These are phyloP conservation scores for Phorcus lineatus DNA, from an alignment of 2,888 invertebrate genomes.

Conservation along the genomic window DNA sequence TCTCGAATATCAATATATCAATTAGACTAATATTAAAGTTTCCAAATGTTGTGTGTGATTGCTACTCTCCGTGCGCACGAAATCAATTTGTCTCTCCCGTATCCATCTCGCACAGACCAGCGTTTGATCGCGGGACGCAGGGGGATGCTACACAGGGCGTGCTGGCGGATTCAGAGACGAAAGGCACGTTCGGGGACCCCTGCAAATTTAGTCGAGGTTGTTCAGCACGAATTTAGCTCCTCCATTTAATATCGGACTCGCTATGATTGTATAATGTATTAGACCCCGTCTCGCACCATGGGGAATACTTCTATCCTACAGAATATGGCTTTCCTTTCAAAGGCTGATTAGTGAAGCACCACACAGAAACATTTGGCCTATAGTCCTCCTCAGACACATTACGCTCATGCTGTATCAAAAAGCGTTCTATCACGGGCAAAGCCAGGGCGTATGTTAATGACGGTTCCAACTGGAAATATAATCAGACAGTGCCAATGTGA, in stretches of 20 bases:
- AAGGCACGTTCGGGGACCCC: conserved; percentile 21
- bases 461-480: conserved; percentile 20
- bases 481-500: neutral
- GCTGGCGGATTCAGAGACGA: neutral
- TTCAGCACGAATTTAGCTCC: conserved; percentile 26
- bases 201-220: conserved; percentile 13
- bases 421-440: neutral
- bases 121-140: conserved; percentile 21
- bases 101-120: conserved; percentile 1
- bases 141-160: neutral
- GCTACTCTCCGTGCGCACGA: conserved; percentile 26
- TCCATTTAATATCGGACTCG: conserved; percentile 18
- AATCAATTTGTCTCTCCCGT: conserved; percentile 26
- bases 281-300: neutral
- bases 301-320: neutral
- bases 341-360: conserved; percentile 5
- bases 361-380: neutral
- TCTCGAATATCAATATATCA: conserved; percentile 29
- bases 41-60: conserved; percentile 30
- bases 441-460: conserved; percentile 1
- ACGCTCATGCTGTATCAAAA: neutral
- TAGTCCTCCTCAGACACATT: neutral
- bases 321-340: conserved; percentile 19
- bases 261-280: conserved; percentile 22
- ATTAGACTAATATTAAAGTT: conserved; percentile 31